phyloP scores from a whole-genome alignment of 2,113 vertebrate species.

The Hyperopisus bebe region DNA sequence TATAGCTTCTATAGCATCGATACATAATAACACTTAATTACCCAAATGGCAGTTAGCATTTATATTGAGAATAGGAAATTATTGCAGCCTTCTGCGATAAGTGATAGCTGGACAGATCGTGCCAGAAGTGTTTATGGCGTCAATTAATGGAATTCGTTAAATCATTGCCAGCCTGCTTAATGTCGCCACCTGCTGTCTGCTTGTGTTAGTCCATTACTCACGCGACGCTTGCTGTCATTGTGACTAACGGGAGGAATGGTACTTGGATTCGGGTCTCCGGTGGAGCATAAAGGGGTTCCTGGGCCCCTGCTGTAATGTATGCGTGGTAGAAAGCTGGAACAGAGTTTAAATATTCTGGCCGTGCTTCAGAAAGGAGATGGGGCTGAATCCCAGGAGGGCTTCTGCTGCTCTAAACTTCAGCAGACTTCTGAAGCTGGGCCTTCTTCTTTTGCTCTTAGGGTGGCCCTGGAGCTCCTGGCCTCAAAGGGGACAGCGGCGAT shows the following conservation, averaged over 20 bases:
- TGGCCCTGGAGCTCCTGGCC: slow-evolving; percentile 75
- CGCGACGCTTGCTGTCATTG: no score
- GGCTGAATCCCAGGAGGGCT: background rate
- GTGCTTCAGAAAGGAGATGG: background rate
- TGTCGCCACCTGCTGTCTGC: slow-evolving; percentile 1
- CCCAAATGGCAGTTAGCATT: background rate
- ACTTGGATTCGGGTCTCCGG: background rate
- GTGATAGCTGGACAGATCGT: background rate
- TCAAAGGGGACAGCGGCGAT: slow-evolving; percentile 89
- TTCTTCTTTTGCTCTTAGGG: slow-evolving; percentile 57
- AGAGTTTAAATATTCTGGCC: background rate
- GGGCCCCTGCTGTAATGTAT: background rate
- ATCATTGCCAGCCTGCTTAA: background rate
- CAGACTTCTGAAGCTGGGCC: background rate
- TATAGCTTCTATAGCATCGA: background rate
- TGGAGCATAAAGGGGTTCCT: background rate
- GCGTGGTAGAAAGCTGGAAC: background rate
- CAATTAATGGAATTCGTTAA: background rate
- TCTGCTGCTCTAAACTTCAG: background rate
- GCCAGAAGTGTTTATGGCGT: background rate
- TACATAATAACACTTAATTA: background rate
- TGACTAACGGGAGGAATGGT: background rate
- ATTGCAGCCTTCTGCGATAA: background rate
- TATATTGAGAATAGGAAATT: background rate
- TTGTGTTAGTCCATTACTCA: background rate